Base-by-base conservation (phyloP, 1,140 invertebrate species). In the Halictus rubicundus region DNA sequence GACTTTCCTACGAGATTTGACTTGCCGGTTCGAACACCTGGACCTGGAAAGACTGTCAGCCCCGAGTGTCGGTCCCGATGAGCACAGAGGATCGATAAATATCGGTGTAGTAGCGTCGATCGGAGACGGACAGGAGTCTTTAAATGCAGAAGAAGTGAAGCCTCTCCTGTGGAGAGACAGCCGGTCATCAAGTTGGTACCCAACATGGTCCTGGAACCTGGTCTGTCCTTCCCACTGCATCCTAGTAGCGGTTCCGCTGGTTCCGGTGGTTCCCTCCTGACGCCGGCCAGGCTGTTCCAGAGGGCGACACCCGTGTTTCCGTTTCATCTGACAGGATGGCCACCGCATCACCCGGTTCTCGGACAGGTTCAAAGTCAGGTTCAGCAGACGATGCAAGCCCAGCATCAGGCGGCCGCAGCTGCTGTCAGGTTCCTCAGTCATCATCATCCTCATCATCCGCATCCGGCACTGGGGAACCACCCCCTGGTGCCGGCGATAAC, bases 121-220 rank as follows among this genome's bases (percentile, higher is more conserved):
- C 0, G 52, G 4, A 10, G n/a, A 19, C 46, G 42, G 54, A n/a
- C 19, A 0, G 10, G 19, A 19, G 23, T 54, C 19, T 25, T 52
- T 86, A 81, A 66, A 87, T 87, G 85, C 80, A 65, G 79, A 68
- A 25, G 49, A 60, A 87, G 59, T 82, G 83, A 85, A 66, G 70
- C 59, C 77, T 82, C 72, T 87, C 85, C 83, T 32, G 25, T 21
- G 78, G 80, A 81, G 83, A 83, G 78, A 74, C 57, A 37, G 27
- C n/a, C 65, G 76, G n/a, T 73, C 78, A 75, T 80, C 84, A 87
- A 89, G 89, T 90, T 93, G 92, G 92, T 93, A 89, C 92, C 92
- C 27, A 93, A 92, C 84, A 93, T 93, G 92, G 92, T 93, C 73
- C 81, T 93, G 75, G 92, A 93, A 84, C 92, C 92, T 88, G 92